Evolutionary conservation across 35 echinoderm and acorn worm genomes (phyloP), one percentile per base, ranked within the genome.

Genomic region (Patiria miniata): DNA sequence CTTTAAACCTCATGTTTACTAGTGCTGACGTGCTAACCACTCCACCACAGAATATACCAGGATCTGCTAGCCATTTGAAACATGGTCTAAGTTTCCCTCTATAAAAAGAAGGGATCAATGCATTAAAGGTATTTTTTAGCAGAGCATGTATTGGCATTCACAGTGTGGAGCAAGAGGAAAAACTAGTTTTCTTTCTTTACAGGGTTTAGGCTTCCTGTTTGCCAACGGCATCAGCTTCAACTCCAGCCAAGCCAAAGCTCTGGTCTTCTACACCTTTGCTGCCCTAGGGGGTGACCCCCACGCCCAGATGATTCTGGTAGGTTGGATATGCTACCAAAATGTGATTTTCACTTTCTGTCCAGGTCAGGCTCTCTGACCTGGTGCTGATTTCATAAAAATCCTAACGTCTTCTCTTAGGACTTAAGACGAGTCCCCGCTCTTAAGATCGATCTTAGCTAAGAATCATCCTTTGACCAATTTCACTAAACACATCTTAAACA

Each of bases 261-360:
- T 99, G 58, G 96, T 99, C 8, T 99, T 89, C 79, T 94, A 94
- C 39, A 99, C 96, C 0, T 99, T 99, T 94, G 93, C 89, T 58
- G 96, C 96, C 37, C 61, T 99, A 50, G 96, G 96, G 32, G 93
- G 90, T 17, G 90, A 99, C 56, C 52, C 89, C 16, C 91, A 89
- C 68, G 93, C 89, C 26, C 96, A 95, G 42, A 99, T 94, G 96
- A 94, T 94, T 58, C 76, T 99, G 89, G 96, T 99, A 89, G 91
- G 85, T 85, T 82, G 17, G 17, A 6, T 89, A 8, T 37, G 26
- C 2, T 19, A 15, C 32, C 78, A 39, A 78, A 33, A 2, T 7
- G 1, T 87, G 29, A 5, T 1, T 77, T 0, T 36, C 59, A 86
- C 19, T 23, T 82, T 82, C 51, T 19, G 56, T 5, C 7, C 36